Percentiles rank a stretch among this genome's conserved stretches.
Evolutionary conservation across 2,797 vertebrate species (phyloP).

Genomic region (Discoglossus pictus): DNA sequence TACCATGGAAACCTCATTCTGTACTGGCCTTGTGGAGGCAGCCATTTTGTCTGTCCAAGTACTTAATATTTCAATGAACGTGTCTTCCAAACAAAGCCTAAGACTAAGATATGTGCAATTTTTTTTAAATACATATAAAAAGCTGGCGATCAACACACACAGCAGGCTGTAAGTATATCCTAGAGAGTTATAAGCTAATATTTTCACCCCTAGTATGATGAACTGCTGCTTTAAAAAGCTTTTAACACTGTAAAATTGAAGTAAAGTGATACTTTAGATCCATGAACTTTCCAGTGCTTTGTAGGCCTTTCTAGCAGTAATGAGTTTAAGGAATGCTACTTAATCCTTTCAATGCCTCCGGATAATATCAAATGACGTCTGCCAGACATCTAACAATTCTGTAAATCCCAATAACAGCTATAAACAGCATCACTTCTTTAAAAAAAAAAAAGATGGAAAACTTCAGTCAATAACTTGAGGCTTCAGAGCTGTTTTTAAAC

Average conservation of each 20-base stretch:
- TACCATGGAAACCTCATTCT: too few relatives aligned
- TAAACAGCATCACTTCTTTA: slow-evolving; percentile 31
- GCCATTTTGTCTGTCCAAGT: too few relatives aligned
- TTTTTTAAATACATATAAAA: too few relatives aligned
- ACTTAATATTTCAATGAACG: too few relatives aligned
- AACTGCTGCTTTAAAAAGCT: slow-evolving; percentile 43
- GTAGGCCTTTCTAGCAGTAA: slow-evolving; percentile 47
- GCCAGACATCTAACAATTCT: slow-evolving; percentile 51
- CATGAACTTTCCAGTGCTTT: slow-evolving; percentile 50
- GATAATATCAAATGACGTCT: slow-evolving; percentile 53
- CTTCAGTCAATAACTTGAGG: slow-evolving; percentile 46
- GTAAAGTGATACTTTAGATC: slow-evolving; percentile 52
- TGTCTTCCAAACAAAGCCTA: too few relatives aligned
- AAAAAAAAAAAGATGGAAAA: slow-evolving; percentile 32
- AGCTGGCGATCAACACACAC: too few relatives aligned
- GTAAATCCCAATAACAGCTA: slow-evolving; percentile 48
- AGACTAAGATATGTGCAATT: too few relatives aligned
- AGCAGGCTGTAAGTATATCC: too few relatives aligned
- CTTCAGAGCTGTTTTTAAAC: slow-evolving; percentile 39
- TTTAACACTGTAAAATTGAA: slow-evolving; percentile 49
- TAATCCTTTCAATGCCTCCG: slow-evolving; percentile 50
- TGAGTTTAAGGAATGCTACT: slow-evolving; percentile 52
- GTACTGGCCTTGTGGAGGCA: too few relatives aligned
- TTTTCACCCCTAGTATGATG: slow-evolving; percentile 2
- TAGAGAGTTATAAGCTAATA: slow-evolving; percentile 24